Percentiles rank a stretch among this genome's conserved stretches.
phyloP scores from a whole-genome alignment of 2,888 invertebrate genomes.

The Andrena minutula region DNA sequence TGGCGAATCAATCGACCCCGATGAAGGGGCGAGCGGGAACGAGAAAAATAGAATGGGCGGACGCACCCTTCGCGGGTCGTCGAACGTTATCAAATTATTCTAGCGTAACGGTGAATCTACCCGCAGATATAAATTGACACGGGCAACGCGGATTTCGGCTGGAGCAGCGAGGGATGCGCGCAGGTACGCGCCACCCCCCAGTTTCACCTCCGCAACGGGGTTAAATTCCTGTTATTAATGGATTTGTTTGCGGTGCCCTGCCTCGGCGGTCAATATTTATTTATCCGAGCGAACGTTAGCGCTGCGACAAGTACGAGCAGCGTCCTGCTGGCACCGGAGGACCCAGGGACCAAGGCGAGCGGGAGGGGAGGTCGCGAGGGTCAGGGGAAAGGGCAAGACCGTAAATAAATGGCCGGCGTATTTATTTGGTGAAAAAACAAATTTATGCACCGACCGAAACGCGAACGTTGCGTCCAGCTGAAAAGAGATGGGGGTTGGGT shows the following conservation, averaged over 20 bases:
- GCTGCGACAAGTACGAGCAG: constrained; percentile 68
- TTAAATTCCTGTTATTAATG: constrained; percentile 82
- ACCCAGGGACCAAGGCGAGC: neutral
- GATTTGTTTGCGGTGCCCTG: constrained; percentile 81
- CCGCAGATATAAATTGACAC: constrained; percentile 79
- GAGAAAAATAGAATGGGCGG: constrained; percentile 11
- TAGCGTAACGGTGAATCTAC: constrained; percentile 72
- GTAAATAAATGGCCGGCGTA: constrained; percentile 78
- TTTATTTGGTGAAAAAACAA: constrained; percentile 79
- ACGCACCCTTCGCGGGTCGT: neutral
- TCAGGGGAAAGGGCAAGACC: constrained; percentile 51
- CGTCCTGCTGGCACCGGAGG: constrained; percentile 20
- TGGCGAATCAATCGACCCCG: constrained; percentile 8
- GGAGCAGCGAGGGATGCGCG: constrained; percentile 44
- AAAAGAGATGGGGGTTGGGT: constrained; percentile 14
- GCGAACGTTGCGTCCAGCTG: constrained; percentile 32
- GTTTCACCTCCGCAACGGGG: constrained; percentile 62
- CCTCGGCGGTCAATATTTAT: constrained; percentile 81
- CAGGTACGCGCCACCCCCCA: constrained; percentile 41
- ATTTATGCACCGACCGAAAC: constrained; percentile 71
- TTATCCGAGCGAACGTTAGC: constrained; percentile 75
- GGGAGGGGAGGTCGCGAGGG: constrained; percentile 2
- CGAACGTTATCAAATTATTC: constrained; percentile 78
- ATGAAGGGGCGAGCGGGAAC: neutral
- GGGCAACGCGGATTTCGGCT: constrained; percentile 66